Conservation (phyloP, 2,797 vertebrate species). For the Halcyon leucocephala region DNA sequence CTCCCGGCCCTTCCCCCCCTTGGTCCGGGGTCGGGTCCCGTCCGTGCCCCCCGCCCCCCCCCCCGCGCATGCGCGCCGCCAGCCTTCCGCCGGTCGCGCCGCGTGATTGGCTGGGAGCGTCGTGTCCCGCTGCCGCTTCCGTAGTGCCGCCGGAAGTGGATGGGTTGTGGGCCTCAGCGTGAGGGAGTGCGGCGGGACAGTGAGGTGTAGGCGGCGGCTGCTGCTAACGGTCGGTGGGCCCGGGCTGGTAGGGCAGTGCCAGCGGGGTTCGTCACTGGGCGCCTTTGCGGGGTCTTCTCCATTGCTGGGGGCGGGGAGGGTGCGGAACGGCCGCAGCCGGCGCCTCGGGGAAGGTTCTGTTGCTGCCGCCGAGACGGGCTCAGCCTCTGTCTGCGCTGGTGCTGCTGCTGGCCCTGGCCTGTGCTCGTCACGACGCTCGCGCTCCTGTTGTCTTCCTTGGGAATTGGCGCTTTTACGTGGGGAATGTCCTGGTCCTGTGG, state of each 20-base stretch:
- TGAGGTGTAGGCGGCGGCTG: fast-evolving
- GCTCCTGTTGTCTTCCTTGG: fast-evolving
- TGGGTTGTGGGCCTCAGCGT: not conserved
- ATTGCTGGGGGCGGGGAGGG: not conserved
- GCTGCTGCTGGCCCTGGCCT: fast-evolving
- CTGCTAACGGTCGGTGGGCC: not conserved
- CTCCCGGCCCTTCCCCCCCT: no score
- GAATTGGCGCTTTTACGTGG: fast-evolving
- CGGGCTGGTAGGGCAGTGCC: fast-evolving
- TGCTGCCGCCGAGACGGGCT: not conserved
- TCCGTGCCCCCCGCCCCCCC: no score
- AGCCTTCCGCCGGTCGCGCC: not conserved
- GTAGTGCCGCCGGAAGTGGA: not conserved
- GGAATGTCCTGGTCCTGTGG: fast-evolving
- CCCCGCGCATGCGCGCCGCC: not conserved
- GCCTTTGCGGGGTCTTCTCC: fast-evolving
- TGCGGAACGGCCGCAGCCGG: not conserved
- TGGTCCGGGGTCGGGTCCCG: no score
- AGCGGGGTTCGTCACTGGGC: fast-evolving
- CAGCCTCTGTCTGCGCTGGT: no score
- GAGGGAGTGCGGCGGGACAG: not conserved
- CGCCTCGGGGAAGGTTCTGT: no score
- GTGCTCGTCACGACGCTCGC: fast-evolving
- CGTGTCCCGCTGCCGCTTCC: not conserved
- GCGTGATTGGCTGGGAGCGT: fast-evolving